Base-by-base conservation (phyloP, 1,140 invertebrate genomes). In the Pectinophora gossypiella region DNA sequence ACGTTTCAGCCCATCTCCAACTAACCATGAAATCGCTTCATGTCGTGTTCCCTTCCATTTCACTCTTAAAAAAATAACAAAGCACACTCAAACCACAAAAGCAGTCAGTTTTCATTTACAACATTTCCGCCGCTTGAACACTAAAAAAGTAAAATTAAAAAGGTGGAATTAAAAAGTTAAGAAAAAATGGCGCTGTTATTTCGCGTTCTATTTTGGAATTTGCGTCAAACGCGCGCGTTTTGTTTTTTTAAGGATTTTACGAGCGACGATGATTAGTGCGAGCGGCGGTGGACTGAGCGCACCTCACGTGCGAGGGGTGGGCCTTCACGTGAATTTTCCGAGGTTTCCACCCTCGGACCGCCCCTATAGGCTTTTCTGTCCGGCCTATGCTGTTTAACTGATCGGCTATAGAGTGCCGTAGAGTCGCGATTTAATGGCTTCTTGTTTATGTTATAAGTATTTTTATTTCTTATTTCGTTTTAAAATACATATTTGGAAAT, bases 341-440 rank as follows among this genome's bases (percentile, higher is more conserved):
- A 81, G 76, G 83, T 86, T 86, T 85, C 83, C 83, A 86, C 83
- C 83, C 83, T 61, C 83, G 83, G 80, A 83, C 80, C 83, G 83
- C 83, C 83, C 83, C 83, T 86, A 78, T 86, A 86, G 83, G 83
- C 83, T 86, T 86, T 86, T 86, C 83, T 86, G 83, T 84, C 83
- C 80, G 77, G 83, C 83, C 83, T 86, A 86, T 84, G 76, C 79
- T 76, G 83, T 86, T 86, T 76, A 83, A 83, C 77, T 72, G 79
- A 86, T 83, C 76, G 83, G 64, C 66, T 78, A 74, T 35, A 49
- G 65, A 64, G 49, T 50, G 52, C 47, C 55, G 51, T 79, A 68
- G 83, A 86, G 83, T 74, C 60, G 76, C 53, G 40, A 21, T 16
- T 1, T 16, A 21, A 20, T 15, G n/a, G n/a, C n/a, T n/a, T n/a